These are phyloP conservation scores for Hirtodrosophila duncani DNA, from an alignment of 2,888 invertebrate genomes.

Conservation along the genomic window DNA sequence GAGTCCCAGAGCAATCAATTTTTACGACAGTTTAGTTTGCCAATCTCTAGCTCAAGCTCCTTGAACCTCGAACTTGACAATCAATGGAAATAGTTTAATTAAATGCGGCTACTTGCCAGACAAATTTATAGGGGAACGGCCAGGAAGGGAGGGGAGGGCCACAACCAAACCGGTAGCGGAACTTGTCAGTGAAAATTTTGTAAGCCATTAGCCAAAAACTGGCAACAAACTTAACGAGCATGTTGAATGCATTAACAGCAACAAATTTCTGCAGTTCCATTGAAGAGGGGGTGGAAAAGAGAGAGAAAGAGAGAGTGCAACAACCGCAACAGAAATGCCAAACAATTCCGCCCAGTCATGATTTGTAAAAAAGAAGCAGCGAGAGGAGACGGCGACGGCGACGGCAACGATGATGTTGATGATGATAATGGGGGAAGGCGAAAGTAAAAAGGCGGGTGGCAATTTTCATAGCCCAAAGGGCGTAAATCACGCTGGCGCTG, in stretches of 20 bases:
- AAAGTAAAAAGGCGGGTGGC: neutral
- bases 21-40: slow-evolving; percentile 50
- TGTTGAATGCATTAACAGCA: slow-evolving; percentile 41
- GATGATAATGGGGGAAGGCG: slow-evolving; percentile 1
- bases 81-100: slow-evolving; percentile 58
- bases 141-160: neutral
- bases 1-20: slow-evolving; percentile 52
- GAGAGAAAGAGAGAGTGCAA: slow-evolving; percentile 9
- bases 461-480: slow-evolving; percentile 5
- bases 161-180: slow-evolving; percentile 34
- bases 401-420: neutral
- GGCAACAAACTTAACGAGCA: slow-evolving; percentile 42
- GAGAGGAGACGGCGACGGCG: slow-evolving; percentile 10
- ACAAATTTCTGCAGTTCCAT: neutral
- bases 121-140: slow-evolving; percentile 2
- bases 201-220: slow-evolving; percentile 29
- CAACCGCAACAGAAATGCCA: slow-evolving; percentile 23
- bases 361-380: slow-evolving; percentile 16
- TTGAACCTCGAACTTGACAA: slow-evolving; percentile 41
- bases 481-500: slow-evolving; percentile 5
- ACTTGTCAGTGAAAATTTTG: slow-evolving; percentile 34
- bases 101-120: slow-evolving; percentile 31
- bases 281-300: too few relatives aligned
- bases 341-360: slow-evolving; percentile 46
- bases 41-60: too few relatives aligned